A percentile compares a stretch with the other conserved stretches of the same genome.
phyloP scores from a whole-genome alignment of 2,797 vertebrate species.

The Sebastes taczanowskii region DNA sequence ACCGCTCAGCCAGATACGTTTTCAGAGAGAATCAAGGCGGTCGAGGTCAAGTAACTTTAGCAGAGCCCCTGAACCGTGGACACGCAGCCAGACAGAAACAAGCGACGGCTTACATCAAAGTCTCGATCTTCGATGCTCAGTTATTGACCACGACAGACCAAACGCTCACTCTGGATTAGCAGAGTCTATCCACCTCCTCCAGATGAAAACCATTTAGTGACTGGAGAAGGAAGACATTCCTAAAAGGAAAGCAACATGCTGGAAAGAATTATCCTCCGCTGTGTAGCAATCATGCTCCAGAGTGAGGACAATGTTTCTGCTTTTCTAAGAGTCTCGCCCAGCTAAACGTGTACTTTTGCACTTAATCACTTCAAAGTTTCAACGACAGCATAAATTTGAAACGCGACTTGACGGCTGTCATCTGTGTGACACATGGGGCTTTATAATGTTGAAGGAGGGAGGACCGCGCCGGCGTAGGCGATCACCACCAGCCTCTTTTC shows the following conservation, averaged over 20 bases:
- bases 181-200: slow-evolving; percentile 58
- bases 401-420: slow-evolving; percentile 31
- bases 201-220: slow-evolving; percentile 81
- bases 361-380: slow-evolving; percentile 49
- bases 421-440: slow-evolving; percentile 50
- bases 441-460: neutral
- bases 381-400: slow-evolving; percentile 38
- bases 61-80: slow-evolving; percentile 51
- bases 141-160: slow-evolving; percentile 64
- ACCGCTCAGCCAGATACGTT: slow-evolving; percentile 17
- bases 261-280: slow-evolving; percentile 74
- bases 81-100: slow-evolving; percentile 29
- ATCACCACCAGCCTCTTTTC: neutral
- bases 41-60: slow-evolving; percentile 48
- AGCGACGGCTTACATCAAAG: slow-evolving; percentile 60
- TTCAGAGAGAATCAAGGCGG: slow-evolving; percentile 31
- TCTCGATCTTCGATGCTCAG: slow-evolving; percentile 17
- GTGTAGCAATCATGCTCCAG: slow-evolving; percentile 43
- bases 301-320: slow-evolving; percentile 40
- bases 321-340: slow-evolving; percentile 23
- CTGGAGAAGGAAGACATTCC: slow-evolving; percentile 64
- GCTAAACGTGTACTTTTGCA: slow-evolving; percentile 49
- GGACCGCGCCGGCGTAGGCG: neutral
- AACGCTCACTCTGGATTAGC: slow-evolving; percentile 55
- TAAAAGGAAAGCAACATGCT: slow-evolving; percentile 64